These are phyloP conservation scores for Pachycephus smyrnensis DNA, from an alignment of 2,888 invertebrate species.

Conservation along the genomic window DNA sequence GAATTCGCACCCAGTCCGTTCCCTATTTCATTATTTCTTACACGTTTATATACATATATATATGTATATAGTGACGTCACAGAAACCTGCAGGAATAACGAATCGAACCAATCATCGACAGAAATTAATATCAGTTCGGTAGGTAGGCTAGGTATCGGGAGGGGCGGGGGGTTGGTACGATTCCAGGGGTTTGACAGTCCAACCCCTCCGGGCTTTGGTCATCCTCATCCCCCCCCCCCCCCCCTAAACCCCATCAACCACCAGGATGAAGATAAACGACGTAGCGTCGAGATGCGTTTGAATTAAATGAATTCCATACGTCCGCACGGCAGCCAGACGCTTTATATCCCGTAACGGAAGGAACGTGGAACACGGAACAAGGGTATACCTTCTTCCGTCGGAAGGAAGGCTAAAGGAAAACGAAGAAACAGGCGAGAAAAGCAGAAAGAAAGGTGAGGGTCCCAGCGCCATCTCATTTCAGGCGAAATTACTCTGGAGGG, in stretches of 20 bases:
- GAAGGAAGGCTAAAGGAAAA: neutral
- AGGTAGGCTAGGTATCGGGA: neutral
- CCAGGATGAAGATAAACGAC: conserved; percentile 1
- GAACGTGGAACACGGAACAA: neutral
- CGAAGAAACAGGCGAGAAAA: neutral
- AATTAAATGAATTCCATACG: conserved; percentile 7
- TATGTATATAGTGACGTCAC: neutral
- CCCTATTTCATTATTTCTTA: neutral
- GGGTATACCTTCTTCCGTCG: neutral
- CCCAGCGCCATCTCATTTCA: conserved; percentile 23
- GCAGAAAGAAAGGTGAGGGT: conserved; percentile 6
- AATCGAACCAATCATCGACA: neutral
- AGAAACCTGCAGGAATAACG: neutral
- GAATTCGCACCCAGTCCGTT: neutral
- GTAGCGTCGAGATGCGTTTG: neutral
- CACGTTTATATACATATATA: neutral
- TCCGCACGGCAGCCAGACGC: neutral
- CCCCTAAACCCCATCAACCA: neutral
- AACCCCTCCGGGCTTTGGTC: neutral
- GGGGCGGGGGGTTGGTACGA: neutral
- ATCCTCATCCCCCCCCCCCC: neutral
- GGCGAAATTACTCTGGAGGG: conserved; percentile 24
- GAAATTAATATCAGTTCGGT: neutral
- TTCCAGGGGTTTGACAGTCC: neutral
- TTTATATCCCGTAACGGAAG: conserved; percentile 8